Evolutionary conservation across 2,888 invertebrate genomes (phyloP).

Genomic region (Laspeyria flexula): DNA sequence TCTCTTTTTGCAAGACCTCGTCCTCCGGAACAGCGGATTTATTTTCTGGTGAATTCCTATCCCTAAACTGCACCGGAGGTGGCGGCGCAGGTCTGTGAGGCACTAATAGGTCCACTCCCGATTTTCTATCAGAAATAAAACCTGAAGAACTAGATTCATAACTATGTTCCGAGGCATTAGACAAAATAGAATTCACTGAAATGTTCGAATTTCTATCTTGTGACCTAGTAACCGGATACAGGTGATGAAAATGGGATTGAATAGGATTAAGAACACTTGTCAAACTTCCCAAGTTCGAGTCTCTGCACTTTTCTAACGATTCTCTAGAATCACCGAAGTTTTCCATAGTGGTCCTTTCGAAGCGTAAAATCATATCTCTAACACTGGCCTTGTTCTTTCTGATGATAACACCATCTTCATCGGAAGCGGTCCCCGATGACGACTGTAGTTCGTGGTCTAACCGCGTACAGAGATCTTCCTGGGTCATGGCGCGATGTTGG

Average conservation of each 20-base stretch:
- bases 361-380: slow-evolving; percentile 78
- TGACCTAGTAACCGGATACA: slow-evolving; percentile 68
- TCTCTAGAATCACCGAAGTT: slow-evolving; percentile 68
- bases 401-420: slow-evolving; percentile 71
- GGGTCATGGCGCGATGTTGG: slow-evolving; percentile 70
- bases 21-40: slow-evolving; percentile 61
- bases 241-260: slow-evolving; percentile 72
- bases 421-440: slow-evolving; percentile 64
- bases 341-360: slow-evolving; percentile 69
- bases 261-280: slow-evolving; percentile 76
- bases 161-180: slow-evolving; percentile 78
- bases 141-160: slow-evolving; percentile 82
- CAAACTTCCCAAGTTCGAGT: slow-evolving; percentile 68
- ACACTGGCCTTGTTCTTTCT: slow-evolving; percentile 72
- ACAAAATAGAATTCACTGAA: slow-evolving; percentile 82
- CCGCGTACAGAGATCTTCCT: slow-evolving; percentile 68
- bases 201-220: slow-evolving; percentile 79
- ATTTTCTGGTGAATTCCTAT: slow-evolving; percentile 62
- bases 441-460: slow-evolving; percentile 67
- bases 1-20: slow-evolving; percentile 54
- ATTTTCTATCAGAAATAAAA: slow-evolving; percentile 78
- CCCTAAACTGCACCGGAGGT: slow-evolving; percentile 73
- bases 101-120: slow-evolving; percentile 57
- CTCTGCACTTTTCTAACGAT: slow-evolving; percentile 69
- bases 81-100: slow-evolving; percentile 81